Conservation (phyloP, 1,140 invertebrate species). For the Philotrypesis tridentata region DNA sequence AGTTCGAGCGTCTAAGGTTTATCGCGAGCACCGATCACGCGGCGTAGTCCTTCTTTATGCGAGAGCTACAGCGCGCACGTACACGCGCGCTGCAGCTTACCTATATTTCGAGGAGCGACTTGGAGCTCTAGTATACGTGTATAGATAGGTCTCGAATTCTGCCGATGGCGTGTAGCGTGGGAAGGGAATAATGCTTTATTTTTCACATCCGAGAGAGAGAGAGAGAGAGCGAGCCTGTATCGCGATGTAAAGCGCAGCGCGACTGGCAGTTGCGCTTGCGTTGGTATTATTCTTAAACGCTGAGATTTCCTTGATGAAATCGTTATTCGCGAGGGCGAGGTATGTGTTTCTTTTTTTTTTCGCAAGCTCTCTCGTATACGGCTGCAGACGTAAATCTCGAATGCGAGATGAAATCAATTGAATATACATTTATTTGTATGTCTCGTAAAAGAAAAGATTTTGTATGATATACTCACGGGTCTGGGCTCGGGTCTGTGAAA, state of each 20-base stretch:
- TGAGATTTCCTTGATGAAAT: not conserved
- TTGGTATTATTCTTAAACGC: not conserved
- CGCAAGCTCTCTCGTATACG: no score
- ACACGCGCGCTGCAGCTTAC: not conserved
- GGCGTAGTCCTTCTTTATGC: constrained; percentile 26
- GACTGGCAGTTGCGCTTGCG: not conserved
- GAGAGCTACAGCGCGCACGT: not conserved
- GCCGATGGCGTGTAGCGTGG: not conserved
- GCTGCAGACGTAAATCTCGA: no score
- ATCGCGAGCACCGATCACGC: constrained; percentile 37
- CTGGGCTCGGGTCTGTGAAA: no score
- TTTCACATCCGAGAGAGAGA: not conserved
- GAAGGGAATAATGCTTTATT: constrained; percentile 29
- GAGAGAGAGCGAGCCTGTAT: not conserved
- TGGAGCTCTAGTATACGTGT: constrained; percentile 5
- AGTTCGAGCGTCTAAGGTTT: constrained; percentile 49
- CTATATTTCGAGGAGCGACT: constrained; percentile 15
- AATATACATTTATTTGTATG: no score
- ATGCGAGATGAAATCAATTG: no score
- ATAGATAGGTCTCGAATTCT: not conserved
- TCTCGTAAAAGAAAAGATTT: not conserved
- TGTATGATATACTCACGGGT: not conserved
- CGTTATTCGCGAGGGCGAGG: not conserved
- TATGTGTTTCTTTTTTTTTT: no score
- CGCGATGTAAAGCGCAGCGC: not conserved